Conservation (phyloP, 1,140 invertebrate genomes). For the Leptoteleia sp. region DNA sequence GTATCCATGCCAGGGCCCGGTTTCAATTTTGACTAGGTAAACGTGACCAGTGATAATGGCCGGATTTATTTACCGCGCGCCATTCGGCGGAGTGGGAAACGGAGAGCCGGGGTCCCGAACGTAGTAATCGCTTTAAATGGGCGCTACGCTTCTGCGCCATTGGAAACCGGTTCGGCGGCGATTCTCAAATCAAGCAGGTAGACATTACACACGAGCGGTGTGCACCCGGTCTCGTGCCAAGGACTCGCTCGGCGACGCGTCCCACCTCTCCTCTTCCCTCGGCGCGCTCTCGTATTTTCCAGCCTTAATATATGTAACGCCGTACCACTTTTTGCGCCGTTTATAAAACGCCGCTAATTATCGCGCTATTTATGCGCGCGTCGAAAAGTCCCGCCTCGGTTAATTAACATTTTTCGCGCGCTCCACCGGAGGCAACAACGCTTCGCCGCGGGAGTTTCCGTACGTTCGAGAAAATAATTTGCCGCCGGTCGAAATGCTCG, state of each 20-base stretch:
- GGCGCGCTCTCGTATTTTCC: conserved; percentile 37
- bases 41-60: too few species aligned
- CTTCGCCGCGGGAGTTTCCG: too few species aligned
- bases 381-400: too few species aligned
- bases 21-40: too few species aligned
- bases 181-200: conserved; percentile 69
- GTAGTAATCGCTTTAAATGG: conserved; percentile 67
- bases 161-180: conserved; percentile 64
- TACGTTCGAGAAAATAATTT: too few species aligned
- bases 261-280: conserved; percentile 12
- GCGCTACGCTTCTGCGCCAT: conserved; percentile 63
- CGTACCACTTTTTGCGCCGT: conserved; percentile 11
- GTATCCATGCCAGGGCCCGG: too few species aligned
- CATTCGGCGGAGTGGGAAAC: conserved; percentile 60
- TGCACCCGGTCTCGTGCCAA: conserved; percentile 46
- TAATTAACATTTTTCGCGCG: too few species aligned
- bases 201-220: conserved; percentile 58
- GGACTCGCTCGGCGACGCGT: conserved; percentile 48
- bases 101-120: conserved; percentile 55
- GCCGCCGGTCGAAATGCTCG: too few species aligned
- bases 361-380: conserved; percentile 13
- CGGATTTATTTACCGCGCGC: conserved; percentile 51
- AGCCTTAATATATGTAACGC: conserved; percentile 37
- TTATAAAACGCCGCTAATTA: conserved; percentile 22
- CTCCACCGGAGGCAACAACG: too few species aligned